Evolutionary conservation across 2,797 vertebrate genomes (phyloP), one percentile per base, ranked within the genome.

Genomic region (Rhyacichthys aspro): DNA sequence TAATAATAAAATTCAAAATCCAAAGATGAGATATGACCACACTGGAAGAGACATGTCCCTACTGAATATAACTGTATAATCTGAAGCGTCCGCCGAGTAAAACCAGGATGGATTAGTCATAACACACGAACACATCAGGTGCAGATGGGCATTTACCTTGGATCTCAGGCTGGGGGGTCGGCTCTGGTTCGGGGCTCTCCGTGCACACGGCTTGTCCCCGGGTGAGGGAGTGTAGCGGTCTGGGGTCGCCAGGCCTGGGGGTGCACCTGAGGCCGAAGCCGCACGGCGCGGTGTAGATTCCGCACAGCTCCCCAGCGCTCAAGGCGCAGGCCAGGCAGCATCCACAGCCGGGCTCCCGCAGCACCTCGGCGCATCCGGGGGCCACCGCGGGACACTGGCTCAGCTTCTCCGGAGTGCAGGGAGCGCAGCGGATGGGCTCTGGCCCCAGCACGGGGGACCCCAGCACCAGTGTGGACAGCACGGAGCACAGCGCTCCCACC

Each of bases 251-350:
- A 0, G 91, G 88, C 61, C 81, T 90, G 10, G 94, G 91, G 14
- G 74, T 90, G 87, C 97, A 98, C 80, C 89, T 93, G 18, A 96
- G 90, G 10, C 95, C 94, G 0, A 76, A 86, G 39, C 93, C 94
- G 52, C 97, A 98, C 41, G 95, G 94, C 0, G 95, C 93, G 8
- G 95, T 96, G 89, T 96, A 93, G 70, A 98, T 92, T 0, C 97
- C 97, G 42, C 97, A 98, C 2, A 88, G 65, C 3, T 95, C 91
- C 0, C 93, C 95, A 0, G 72, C 67, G 5, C 86, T 89, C 50
- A 97, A 86, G 45, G 96, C 94, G 76, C 97, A 98, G 46, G 78
- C 83, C 32, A 88, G 86, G 84, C 97, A 98, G 87, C 97, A 98
- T 57, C 96, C 92, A 47, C 97, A 98, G 78, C 95, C 94, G 0